Evolutionary conservation across 2,888 invertebrate species (phyloP), one percentile per base, ranked within the genome.

Genomic region (Charanyca ferruginea): DNA sequence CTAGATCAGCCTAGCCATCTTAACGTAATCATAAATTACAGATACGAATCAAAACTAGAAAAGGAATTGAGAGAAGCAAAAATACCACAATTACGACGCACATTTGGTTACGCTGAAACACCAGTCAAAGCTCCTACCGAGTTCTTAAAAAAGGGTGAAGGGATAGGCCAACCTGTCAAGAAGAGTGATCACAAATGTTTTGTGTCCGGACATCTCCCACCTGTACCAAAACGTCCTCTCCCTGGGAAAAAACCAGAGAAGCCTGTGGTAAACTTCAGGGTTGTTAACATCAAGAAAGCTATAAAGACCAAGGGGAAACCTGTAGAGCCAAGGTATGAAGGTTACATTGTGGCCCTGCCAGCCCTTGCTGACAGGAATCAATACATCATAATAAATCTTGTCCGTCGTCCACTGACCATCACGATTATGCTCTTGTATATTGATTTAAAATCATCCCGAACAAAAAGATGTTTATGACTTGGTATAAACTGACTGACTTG

Each of bases 51-150:
- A 0, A 90, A 96, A 89, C 89, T 95, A 83, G 89, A 95, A 61
- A 90, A 93, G 62, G 93, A 96, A 59, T 86, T 96, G 32, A 94
- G 91, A 79, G 92, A 92, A 69, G 25, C 88, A 38, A 96, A 95
- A 83, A 93, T 81, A 66, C 91, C 91, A 2, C 93, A 96, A 74
- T 85, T 93, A 1, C 96, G 96, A 79, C 96, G 96, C 51, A 97
- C 97, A 0, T 97, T 98, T 96, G 98, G 97, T 0, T 96, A 96
- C 80, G 96, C 97, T 0, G 96, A 97, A 80, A 96, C 96, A 8
- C 96, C 96, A 0, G 79, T 96, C 0, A 95, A 95, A 55, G 90
- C 96, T 20, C 97, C 97, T 0, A 93, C 96, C 2, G 88, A 96
- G 5, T 98, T 95, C 84, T 88, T 97, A 28, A 97, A 96, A 83